Percentiles rank a stretch among this genome's conserved stretches.
Evolutionary conservation across 2,888 invertebrate genomes (phyloP).

Genomic region (Drosophila phalerata): DNA sequence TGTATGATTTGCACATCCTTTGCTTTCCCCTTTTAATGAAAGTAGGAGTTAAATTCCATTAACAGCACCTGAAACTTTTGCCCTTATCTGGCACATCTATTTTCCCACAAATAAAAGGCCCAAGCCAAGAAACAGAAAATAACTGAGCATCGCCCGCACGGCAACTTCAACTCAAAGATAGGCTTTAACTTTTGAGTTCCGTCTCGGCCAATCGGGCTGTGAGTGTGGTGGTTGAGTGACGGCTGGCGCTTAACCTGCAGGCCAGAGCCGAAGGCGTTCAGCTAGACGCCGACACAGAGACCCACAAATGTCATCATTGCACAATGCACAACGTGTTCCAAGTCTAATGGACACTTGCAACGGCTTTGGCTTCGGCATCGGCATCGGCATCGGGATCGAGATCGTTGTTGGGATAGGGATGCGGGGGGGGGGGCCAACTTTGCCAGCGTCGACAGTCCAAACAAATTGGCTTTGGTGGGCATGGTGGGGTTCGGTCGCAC

Average conservation of each 20-base stretch:
- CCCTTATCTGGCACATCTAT: conserved; percentile 24
- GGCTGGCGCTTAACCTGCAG: conserved; percentile 51
- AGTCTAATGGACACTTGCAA: conserved; percentile 57
- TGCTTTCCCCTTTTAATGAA: conserved; percentile 8
- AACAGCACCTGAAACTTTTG: conserved; percentile 15
- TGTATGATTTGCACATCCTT: conserved; percentile 18
- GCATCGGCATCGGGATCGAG: conserved; percentile 14
- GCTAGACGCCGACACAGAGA: conserved; percentile 56
- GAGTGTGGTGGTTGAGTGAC: conserved; percentile 32
- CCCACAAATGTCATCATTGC: conserved; percentile 65
- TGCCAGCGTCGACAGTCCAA: conserved; percentile 44
- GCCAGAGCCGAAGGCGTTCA: conserved; percentile 10
- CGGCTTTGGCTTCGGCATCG: conserved; percentile 14
- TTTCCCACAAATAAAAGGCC: conserved; percentile 29
- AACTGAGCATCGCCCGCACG: conserved; percentile 34
- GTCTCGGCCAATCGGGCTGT: conserved; percentile 18
- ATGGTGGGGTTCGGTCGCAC: conserved; percentile 5
- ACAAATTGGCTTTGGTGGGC: conserved; percentile 51
- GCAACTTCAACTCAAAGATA: conserved; percentile 14
- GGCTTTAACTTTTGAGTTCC: conserved; percentile 28
- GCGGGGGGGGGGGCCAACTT: conserved; percentile 6
- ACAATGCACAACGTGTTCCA: conserved; percentile 54
- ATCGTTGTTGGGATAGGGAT: no score
- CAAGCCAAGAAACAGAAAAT: not conserved
- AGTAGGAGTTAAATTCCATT: conserved; percentile 31